Base-by-base conservation (phyloP, 2,797 vertebrate genomes). In the Craterocephalus amniculus region DNA sequence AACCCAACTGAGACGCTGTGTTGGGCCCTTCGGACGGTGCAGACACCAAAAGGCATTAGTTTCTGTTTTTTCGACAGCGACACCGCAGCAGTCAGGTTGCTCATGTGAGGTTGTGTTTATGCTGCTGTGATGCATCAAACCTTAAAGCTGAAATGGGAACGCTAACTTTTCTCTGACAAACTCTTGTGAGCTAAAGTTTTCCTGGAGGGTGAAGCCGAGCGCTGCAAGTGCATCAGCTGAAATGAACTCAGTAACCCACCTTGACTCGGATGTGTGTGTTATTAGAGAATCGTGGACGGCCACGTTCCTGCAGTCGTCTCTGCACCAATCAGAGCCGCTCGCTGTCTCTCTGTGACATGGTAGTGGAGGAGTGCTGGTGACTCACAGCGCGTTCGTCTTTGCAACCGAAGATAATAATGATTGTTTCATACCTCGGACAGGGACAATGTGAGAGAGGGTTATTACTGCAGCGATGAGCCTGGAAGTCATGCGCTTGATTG, bases 401-500 rank as follows among this genome's bases (percentile, higher is more conserved):
- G 71, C 61, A 3, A 16, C 59, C 8, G 48, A 48, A 40, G 51
- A 75, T 24, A 43, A 55, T 38, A 65, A 63, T 43, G 72, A 68
- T 49, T 7, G 63, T 51, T 59, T 55, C 58, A 56, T 45, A 40
- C 3, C 51, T 48, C 54, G 66, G 62, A 49, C 27, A 34, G 52
- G 32, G 32, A 31, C 49, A 14, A 4, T 24, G 57, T 38, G 63
- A 67, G 43, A n/a, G 24, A 9, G 16, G 16, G 67, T 67, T 38
- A 67, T 79, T 54, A 72, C 40, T 1, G 1, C 14, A 26, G 16
- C 20, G 75, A 78, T 68, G 68, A 80, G 73, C 51, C 67, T 60
- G 69, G 61, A 72, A 56, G 59, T 78, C 36, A 73, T 63, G 61
- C 74, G 20, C 32, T 6, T 11, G 70, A 73, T 40, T 71, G 72